These are phyloP conservation scores for Cyaniris semiargus DNA, from an alignment of 2,888 invertebrate genomes.

Conservation along the genomic window DNA sequence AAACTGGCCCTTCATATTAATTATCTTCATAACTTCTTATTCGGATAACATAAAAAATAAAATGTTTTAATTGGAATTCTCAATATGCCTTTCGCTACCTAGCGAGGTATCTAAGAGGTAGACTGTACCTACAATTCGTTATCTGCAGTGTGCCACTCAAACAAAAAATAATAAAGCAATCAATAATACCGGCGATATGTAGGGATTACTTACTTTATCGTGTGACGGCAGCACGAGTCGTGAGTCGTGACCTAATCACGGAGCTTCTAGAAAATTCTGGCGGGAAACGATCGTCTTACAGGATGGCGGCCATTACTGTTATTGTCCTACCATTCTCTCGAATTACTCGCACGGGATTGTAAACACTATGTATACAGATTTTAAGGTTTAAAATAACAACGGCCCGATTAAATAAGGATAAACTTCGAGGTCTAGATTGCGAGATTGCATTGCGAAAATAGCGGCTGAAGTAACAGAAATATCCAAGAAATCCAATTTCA, in stretches of 20 bases:
- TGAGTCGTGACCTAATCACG: constrained; percentile 44
- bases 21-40: no score
- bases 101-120: neutral
- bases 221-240: constrained; percentile 31
- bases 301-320: constrained; percentile 67
- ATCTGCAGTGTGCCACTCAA: neutral
- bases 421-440: constrained; percentile 11
- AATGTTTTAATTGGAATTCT: neutral
- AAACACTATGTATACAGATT: neutral
- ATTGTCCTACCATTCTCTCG: constrained; percentile 54
- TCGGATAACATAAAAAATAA: no score
- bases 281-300: constrained; percentile 58
- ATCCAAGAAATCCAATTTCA: neutral
- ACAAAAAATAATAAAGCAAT: constrained; percentile 5
- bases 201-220: constrained; percentile 31
- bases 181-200: constrained; percentile 14
- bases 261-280: constrained; percentile 73
- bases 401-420: constrained; percentile 6
- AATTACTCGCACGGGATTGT: constrained; percentile 37
- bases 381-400: neutral
- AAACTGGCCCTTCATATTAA: no score
- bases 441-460: constrained; percentile 10
- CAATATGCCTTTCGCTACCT: neutral
- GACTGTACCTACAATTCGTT: neutral
- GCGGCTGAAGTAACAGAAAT: neutral